A percentile compares a stretch with the other conserved stretches of the same genome.
Conservation (phyloP, 1,140 invertebrate genomes). For the Ceratosolen solmsi region DNA sequence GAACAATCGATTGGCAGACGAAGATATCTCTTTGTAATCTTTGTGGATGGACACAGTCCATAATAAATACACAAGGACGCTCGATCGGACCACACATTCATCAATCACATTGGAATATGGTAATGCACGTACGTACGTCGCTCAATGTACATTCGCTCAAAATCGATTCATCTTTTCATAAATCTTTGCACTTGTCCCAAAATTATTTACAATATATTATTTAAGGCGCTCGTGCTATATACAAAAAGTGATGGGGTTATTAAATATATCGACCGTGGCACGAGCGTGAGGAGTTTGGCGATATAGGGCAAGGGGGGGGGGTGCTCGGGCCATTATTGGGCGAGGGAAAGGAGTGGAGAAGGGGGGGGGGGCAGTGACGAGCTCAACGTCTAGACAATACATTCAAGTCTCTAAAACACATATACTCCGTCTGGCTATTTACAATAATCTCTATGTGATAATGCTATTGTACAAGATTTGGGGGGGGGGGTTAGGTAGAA, state of each 20-base stretch:
- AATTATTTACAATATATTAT: slow-evolving; percentile 22
- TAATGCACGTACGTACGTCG: neutral
- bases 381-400: neutral
- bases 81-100: neutral
- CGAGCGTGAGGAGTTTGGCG: too few relatives aligned
- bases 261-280: neutral
- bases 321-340: neutral
- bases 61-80: slow-evolving; percentile 22
- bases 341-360: neutral
- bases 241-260: neutral
- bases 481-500: neutral
- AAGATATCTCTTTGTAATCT: neutral
- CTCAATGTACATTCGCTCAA: neutral
- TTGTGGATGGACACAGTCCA: slow-evolving; percentile 3
- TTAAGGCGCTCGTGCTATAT: neutral
- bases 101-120: slow-evolving; percentile 7
- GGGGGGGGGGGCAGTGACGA: neutral
- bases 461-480: neutral
- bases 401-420: slow-evolving; percentile 9
- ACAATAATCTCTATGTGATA: neutral
- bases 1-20: neutral
- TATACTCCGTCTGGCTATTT: neutral
- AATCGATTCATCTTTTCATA: neutral
- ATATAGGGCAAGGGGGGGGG: too few relatives aligned
- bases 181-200: slow-evolving; percentile 25